These are phyloP conservation scores for Platycnemis pennipes DNA, from an alignment of 2,888 invertebrate species.

Conservation along the genomic window DNA sequence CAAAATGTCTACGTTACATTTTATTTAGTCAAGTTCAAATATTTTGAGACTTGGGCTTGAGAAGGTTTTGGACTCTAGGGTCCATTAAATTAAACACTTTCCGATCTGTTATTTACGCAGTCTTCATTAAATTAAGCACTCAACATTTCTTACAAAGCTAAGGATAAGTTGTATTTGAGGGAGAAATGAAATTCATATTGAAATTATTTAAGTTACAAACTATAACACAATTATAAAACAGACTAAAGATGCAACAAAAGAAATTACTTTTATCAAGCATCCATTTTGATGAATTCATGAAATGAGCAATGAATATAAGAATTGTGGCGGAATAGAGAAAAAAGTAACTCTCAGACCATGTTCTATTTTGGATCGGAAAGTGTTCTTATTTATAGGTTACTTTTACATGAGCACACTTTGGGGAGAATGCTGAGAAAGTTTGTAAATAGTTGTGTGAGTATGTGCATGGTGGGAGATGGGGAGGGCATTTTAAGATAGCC, in stretches of 20 bases:
- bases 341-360: neutral
- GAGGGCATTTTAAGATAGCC: neutral
- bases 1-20: neutral
- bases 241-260: neutral
- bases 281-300: neutral
- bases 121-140: neutral
- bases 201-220: neutral
- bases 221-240: neutral
- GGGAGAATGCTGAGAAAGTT: neutral
- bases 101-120: neutral
- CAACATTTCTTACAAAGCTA: neutral
- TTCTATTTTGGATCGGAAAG: neutral
- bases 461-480: neutral
- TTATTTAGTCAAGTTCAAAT: neutral
- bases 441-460: constrained; percentile 6
- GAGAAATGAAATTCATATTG: neutral
- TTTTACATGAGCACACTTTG: neutral
- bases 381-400: neutral
- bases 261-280: neutral
- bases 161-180: neutral
- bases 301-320: neutral
- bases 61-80: neutral
- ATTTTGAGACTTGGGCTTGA: neutral
- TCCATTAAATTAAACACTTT: neutral
- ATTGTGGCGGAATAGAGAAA: neutral